phyloP scores from a whole-genome alignment of 2,113 vertebrate genomes.

The Chitala chitala region DNA sequence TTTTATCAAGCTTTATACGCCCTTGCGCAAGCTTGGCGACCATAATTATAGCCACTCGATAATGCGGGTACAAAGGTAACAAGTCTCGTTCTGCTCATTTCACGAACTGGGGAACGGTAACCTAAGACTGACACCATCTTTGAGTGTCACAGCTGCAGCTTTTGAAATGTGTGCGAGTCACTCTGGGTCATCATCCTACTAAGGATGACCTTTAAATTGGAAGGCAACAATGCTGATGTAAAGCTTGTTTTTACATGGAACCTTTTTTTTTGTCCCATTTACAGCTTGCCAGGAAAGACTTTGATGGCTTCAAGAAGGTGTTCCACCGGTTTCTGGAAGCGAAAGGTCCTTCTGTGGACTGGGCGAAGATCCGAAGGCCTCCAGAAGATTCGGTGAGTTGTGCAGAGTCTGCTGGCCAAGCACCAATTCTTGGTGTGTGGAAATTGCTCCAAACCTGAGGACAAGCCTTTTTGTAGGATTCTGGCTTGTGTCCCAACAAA shows the following conservation, averaged over 20 bases:
- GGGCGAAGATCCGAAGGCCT: conserved; percentile 91
- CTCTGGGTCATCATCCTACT: no score
- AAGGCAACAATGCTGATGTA: background rate
- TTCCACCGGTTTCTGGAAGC: conserved; percentile 95
- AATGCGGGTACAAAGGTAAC: no score
- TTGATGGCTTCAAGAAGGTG: conserved; percentile 90
- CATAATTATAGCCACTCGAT: no score
- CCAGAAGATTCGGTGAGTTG: conserved; percentile 88
- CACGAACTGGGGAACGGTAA: no score
- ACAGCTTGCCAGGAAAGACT: conserved; percentile 85
- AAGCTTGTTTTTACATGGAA: background rate
- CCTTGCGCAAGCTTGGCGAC: no score
- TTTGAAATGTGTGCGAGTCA: no score
- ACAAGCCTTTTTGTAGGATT: background rate
- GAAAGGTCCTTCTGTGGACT: conserved; percentile 91
- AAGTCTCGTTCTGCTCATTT: no score
- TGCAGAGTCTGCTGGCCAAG: background rate
- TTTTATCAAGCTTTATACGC: no score
- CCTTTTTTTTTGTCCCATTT: conserved; percentile 22
- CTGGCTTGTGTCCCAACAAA: no score
- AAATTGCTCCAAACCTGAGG: background rate
- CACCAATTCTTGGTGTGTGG: background rate
- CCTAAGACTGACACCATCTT: no score
- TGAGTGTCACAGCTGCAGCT: no score
- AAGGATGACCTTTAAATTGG: no score